Conservation (phyloP, 2,888 invertebrate species). For the Dendrolimus houi region DNA sequence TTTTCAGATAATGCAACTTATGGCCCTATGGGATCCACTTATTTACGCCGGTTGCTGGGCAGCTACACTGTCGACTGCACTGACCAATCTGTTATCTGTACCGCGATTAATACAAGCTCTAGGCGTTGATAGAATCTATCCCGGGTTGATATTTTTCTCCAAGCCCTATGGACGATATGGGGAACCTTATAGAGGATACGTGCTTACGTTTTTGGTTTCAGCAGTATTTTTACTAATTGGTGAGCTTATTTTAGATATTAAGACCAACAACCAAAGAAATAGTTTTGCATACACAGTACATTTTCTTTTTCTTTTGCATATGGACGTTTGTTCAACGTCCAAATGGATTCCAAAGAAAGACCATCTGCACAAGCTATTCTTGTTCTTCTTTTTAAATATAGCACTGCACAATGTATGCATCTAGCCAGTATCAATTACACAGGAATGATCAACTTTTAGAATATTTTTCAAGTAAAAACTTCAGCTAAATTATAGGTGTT, state of each 20-base stretch:
- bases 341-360: too few relatives aligned
- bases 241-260: constrained; percentile 36
- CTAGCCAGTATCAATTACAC: too few relatives aligned
- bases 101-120: constrained; percentile 92
- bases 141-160: constrained; percentile 92
- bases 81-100: constrained; percentile 95
- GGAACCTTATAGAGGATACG: constrained; percentile 92
- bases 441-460: too few relatives aligned
- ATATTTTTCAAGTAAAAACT: too few relatives aligned
- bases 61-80: constrained; percentile 95
- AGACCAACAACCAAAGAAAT: too few relatives aligned
- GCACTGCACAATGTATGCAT: too few relatives aligned
- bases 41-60: constrained; percentile 97
- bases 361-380: too few relatives aligned
- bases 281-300: too few relatives aligned
- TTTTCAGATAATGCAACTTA: constrained; percentile 85
- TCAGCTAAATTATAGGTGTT: too few relatives aligned
- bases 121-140: constrained; percentile 95
- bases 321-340: too few relatives aligned
- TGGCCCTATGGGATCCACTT: constrained; percentile 91
- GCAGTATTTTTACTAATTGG: constrained; percentile 90
- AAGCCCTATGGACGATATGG: constrained; percentile 89
- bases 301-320: too few relatives aligned
- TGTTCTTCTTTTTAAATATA: too few relatives aligned
- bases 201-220: constrained; percentile 91